Percentiles rank a stretch among this genome's conserved stretches.
Conservation (phyloP, 2,888 invertebrate species). For the Drosophila eohydei region DNA sequence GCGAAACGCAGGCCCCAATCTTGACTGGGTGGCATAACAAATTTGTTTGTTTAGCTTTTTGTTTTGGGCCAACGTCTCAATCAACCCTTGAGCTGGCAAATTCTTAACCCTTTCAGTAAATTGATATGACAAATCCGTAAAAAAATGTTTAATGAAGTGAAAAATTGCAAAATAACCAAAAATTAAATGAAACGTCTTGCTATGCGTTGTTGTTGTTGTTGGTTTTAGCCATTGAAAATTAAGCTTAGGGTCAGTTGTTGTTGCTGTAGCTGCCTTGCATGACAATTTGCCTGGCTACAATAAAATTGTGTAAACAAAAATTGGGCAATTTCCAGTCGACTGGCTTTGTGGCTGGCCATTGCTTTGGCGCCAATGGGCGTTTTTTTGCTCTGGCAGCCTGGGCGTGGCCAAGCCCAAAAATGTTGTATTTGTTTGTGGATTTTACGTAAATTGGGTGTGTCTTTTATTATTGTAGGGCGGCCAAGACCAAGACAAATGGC, state of each 20-base stretch:
- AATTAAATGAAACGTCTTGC: constrained; percentile 75
- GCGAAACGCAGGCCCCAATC: not conserved
- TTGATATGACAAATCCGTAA: constrained; percentile 76
- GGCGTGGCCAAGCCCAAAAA: constrained; percentile 47
- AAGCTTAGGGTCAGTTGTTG: constrained; percentile 46
- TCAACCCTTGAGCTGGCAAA: constrained; percentile 60
- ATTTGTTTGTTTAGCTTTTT: constrained; percentile 62
- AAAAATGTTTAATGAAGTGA: constrained; percentile 83
- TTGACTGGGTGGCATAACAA: constrained; percentile 50
- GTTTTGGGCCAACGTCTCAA: constrained; percentile 47
- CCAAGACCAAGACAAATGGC: constrained; percentile 25
- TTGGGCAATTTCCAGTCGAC: constrained; percentile 80
- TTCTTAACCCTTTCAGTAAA: constrained; percentile 73
- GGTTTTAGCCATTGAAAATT: constrained; percentile 55
- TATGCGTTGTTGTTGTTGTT: not conserved
- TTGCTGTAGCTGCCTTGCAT: constrained; percentile 53
- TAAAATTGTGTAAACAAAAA: constrained; percentile 77
- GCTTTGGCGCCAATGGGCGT: constrained; percentile 53
- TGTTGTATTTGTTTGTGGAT: constrained; percentile 76
- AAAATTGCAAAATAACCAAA: constrained; percentile 84
- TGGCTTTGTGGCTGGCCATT: constrained; percentile 75
- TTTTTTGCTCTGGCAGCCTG: not conserved
- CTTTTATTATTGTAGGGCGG: constrained; percentile 65
- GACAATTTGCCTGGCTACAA: constrained; percentile 52
- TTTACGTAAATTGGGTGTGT: constrained; percentile 74